Evolutionary conservation across 1,140 invertebrate genomes (phyloP).

Genomic region (Panagrolaimus sp.): DNA sequence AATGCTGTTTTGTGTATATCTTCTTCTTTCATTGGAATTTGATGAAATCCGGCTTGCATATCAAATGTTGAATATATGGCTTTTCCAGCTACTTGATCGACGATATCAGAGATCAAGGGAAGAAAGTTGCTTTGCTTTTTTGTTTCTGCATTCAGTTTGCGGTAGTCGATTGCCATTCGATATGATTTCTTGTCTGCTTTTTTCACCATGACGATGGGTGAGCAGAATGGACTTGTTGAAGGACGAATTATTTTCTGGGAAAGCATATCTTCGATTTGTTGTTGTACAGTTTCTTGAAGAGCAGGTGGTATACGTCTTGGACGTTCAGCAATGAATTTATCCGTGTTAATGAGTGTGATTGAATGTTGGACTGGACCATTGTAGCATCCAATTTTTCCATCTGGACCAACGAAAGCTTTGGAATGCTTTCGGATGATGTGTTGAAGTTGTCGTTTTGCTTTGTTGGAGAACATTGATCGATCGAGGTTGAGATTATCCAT

Average conservation of each 20-base stretch:
- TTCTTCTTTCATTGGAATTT: neutral
- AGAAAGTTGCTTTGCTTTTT: neutral
- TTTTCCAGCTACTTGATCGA: neutral
- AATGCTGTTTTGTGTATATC: neutral
- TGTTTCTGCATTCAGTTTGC: neutral
- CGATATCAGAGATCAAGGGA: neutral
- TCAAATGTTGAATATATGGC: neutral
- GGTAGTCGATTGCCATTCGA: neutral
- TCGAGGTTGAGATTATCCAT: constrained; percentile 3
- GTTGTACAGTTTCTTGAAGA: constrained; percentile 4
- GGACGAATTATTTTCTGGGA: constrained; percentile 27
- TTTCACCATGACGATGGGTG: constrained; percentile 24
- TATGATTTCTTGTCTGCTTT: constrained; percentile 22
- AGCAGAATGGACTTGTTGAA: constrained; percentile 22
- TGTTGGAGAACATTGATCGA: neutral
- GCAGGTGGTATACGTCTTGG: neutral
- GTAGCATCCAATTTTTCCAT: constrained; percentile 18
- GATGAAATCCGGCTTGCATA: neutral
- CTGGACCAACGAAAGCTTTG: constrained; percentile 16
- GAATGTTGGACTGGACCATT: constrained; percentile 11
- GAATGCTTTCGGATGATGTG: neutral
- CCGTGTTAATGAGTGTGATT: neutral
- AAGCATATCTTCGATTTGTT: constrained; percentile 33
- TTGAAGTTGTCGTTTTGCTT: neutral
- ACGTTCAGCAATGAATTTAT: neutral